A percentile compares a stretch with the other conserved stretches of the same genome.
phyloP scores from a whole-genome alignment of 2,113 vertebrate species.

The Aviceda subcristata region DNA sequence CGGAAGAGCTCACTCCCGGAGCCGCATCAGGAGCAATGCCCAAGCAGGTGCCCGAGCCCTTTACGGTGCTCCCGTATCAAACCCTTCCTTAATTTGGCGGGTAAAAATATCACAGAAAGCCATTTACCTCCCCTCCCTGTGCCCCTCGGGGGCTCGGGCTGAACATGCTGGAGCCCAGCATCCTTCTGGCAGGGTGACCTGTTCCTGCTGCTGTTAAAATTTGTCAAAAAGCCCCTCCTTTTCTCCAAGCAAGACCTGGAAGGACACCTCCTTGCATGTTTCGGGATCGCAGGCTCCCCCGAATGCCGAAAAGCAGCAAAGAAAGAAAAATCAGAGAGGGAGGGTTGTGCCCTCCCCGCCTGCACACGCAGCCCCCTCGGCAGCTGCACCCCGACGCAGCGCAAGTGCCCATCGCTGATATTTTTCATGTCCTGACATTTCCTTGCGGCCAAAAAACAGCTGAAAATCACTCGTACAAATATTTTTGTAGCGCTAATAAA shows the following conservation, averaged over 20 bases:
- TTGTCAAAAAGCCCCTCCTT: background rate
- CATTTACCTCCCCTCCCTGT: background rate
- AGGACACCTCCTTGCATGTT: background rate
- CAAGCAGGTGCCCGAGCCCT: background rate
- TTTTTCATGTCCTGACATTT: background rate
- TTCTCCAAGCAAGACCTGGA: background rate
- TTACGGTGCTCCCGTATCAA: accelerated
- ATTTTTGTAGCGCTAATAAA: background rate
- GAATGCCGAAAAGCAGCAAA: background rate
- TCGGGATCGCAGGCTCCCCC: background rate
- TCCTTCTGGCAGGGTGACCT: background rate
- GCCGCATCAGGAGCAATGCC: background rate
- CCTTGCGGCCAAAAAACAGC: background rate
- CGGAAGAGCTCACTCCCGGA: accelerated
- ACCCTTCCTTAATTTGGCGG: background rate
- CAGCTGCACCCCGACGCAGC: accelerated
- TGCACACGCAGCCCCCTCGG: accelerated
- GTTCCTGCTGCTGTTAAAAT: background rate
- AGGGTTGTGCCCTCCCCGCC: accelerated
- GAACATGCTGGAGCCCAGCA: background rate
- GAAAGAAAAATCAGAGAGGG: background rate
- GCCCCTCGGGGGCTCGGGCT: background rate
- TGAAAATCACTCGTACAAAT: accelerated
- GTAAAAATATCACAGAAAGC: background rate
- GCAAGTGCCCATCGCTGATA: background rate